Evolutionary conservation across 2,797 vertebrate species (phyloP).

Genomic region (Rhodeus uyekii): DNA sequence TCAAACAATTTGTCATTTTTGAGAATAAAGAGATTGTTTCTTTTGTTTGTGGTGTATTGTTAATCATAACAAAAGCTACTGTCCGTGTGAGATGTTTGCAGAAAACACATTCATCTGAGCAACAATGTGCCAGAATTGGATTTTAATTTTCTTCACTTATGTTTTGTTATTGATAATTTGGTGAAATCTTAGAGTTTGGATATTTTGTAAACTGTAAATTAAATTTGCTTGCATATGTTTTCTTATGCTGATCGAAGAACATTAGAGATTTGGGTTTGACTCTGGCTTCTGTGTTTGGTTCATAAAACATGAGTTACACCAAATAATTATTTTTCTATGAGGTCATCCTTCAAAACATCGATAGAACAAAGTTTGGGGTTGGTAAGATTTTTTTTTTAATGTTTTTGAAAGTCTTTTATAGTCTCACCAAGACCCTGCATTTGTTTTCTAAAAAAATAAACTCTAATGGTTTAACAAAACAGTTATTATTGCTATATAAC

Average conservation of each 20-base stretch:
- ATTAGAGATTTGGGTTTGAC: neutral
- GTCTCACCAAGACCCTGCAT: neutral
- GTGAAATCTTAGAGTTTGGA: neutral
- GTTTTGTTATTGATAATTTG: neutral
- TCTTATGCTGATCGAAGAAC: neutral
- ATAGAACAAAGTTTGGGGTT: neutral
- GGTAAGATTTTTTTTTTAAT: neutral
- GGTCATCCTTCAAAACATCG: neutral
- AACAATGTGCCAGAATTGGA: neutral
- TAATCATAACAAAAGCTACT: conserved; percentile 31
- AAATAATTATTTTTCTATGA: neutral
- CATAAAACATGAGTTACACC: neutral
- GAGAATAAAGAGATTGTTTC: conserved; percentile 28
- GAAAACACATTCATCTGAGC: conserved; percentile 13
- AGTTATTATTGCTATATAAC: too few species aligned
- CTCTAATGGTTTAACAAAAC: too few species aligned
- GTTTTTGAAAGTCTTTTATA: neutral
- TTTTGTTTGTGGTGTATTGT: conserved; percentile 42
- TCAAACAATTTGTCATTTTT: conserved; percentile 40
- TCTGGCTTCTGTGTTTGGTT: neutral
- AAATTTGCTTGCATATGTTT: neutral
- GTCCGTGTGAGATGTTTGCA: conserved; percentile 24
- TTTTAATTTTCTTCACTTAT: neutral
- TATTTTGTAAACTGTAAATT: neutral
- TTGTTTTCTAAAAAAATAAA: neutral